Evolutionary conservation across 2,888 invertebrate genomes (phyloP).

Genomic region (Tenthredo distinguenda): DNA sequence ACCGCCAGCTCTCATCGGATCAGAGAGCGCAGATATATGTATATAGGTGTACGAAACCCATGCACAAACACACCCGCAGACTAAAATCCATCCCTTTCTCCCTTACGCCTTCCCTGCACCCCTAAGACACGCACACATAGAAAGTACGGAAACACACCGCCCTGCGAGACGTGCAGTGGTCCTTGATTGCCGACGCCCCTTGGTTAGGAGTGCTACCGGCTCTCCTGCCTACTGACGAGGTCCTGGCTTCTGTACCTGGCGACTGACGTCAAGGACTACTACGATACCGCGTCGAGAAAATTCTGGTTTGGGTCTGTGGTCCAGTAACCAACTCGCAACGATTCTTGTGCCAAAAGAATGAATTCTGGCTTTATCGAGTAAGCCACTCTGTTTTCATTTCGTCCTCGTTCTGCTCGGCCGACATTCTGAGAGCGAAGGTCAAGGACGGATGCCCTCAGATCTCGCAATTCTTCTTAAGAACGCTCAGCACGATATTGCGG

Average conservation of each 20-base stretch:
- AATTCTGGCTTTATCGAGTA: conserved; percentile 43
- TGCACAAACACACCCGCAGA: not conserved
- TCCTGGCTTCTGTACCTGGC: conserved; percentile 34
- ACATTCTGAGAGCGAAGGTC: conserved; percentile 39
- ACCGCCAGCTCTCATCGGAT: conserved; percentile 40
- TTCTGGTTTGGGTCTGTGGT: not conserved
- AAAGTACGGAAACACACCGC: conserved; percentile 54
- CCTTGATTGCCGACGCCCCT: conserved; percentile 62
- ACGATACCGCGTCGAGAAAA: not conserved
- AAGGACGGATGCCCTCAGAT: conserved; percentile 41
- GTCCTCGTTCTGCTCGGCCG: conserved; percentile 30
- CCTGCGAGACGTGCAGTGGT: conserved; percentile 63
- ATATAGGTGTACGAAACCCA: not conserved
- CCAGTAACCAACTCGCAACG: conserved; percentile 20
- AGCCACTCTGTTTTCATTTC: conserved; percentile 44
- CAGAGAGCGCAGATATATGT: conserved; percentile 1
- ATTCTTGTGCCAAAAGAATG: conserved; percentile 17
- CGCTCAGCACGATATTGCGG: conserved; percentile 23
- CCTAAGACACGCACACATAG: conserved; percentile 33
- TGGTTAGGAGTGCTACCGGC: conserved; percentile 24
- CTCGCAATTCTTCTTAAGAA: conserved; percentile 26
- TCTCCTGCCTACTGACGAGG: conserved; percentile 49
- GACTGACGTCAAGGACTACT: conserved; percentile 35
- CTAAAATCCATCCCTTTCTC: not conserved
- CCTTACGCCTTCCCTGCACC: conserved; percentile 13